These are phyloP conservation scores for Dendroctonus valens DNA, from an alignment of 1,140 invertebrate genomes.

Conservation along the genomic window DNA sequence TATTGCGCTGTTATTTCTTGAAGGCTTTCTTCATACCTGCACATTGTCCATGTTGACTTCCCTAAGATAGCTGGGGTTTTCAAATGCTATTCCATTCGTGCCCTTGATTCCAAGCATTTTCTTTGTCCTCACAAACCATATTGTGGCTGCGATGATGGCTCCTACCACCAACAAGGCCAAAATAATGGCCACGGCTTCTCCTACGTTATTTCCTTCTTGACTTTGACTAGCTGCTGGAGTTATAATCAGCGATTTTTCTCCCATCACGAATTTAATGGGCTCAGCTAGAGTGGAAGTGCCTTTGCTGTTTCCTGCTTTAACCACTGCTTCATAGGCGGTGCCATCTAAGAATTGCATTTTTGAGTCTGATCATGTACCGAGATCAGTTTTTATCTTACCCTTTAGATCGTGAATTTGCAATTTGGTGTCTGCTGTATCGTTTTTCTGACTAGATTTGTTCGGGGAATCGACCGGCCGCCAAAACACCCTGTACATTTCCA, in stretches of 20 bases:
- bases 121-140: slow-evolving; percentile 66
- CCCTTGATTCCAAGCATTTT: slow-evolving; percentile 58
- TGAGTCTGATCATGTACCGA: not conserved
- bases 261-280: slow-evolving; percentile 69
- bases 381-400: slow-evolving; percentile 24
- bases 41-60: slow-evolving; percentile 71
- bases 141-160: slow-evolving; percentile 60
- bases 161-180: slow-evolving; percentile 65
- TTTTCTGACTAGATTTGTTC: slow-evolving; percentile 40
- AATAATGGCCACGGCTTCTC: slow-evolving; percentile 65
- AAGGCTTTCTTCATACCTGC: slow-evolving; percentile 52
- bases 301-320: slow-evolving; percentile 78
- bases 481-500: slow-evolving; percentile 76
- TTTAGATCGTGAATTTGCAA: slow-evolving; percentile 67
- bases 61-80: slow-evolving; percentile 80
- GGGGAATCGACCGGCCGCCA: slow-evolving; percentile 55
- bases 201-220: slow-evolving; percentile 54
- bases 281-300: slow-evolving; percentile 73
- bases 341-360: slow-evolving; percentile 53
- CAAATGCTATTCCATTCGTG: slow-evolving; percentile 73
- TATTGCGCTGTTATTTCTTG: not conserved
- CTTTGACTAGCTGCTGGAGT: slow-evolving; percentile 58
- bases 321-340: slow-evolving; percentile 71
- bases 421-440: slow-evolving; percentile 68
- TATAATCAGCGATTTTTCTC: slow-evolving; percentile 61